Evolutionary conservation across 92 coral and sea anemone species (phyloP), one percentile per base, ranked within the genome.

Genomic region (Palythoa heliodiscus): DNA sequence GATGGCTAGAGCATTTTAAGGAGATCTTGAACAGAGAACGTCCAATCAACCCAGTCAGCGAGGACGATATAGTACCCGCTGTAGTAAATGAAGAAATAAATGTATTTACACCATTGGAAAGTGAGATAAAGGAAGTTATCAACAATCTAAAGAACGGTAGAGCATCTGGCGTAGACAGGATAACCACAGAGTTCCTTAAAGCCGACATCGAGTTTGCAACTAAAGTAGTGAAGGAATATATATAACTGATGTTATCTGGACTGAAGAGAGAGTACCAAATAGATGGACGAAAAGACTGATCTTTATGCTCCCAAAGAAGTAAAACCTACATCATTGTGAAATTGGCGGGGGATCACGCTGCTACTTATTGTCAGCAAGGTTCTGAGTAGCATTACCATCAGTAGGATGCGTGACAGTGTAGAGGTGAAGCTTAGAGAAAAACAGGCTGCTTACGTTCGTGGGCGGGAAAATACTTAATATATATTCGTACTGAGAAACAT

Each of bases 231-330:
- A 85, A 85, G 82, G 88, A 85, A n/a, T n/a, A n/a, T n/a, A n/a
- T 57, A 75, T 75, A 35, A 74, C 23, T 11, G 47, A 85, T 60
- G 39, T 75, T 6, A 70, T 75, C 14, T 63, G 75, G 88, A 85
- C 39, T 57, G 66, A 55, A 60, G 88, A 85, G 52, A 85, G 69
- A 69, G 61, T 37, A 48, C 83, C 82, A 40, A 29, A 20, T 14
- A 85, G 78, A 85, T 74, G 83, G 88, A 85, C 20, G 50, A 82
- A 69, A 69, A 47, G 86, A 68, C 68, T 82, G 68, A 82, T 82
- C 4, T 47, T 82, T 69, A 82, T 40, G 35, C 76, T 82, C 39
- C 69, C 86, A 72, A 70, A 70, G 75, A 70, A 25, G 75, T 37
- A 48, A 70, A 70, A 70, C 75, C 75, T 70, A 70, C 52, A 70